Evolutionary conservation across 2,797 vertebrate species (phyloP).

Genomic region (Manis pentadactyla): DNA sequence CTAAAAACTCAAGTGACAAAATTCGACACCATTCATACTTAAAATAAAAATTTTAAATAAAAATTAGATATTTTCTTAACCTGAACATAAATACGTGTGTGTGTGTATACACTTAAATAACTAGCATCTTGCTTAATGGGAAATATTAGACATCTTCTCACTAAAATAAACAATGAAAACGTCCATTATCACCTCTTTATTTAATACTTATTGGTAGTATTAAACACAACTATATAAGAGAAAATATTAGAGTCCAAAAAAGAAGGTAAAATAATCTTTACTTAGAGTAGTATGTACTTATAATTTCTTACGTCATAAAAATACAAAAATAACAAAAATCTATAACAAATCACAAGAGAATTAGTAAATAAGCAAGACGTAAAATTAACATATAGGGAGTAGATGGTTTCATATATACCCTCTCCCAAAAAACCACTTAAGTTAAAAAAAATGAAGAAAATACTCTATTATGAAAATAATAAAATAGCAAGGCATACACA

Average conservation of each 20-base stretch:
- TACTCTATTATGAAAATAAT: not conserved
- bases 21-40: not conserved
- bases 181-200: not conserved
- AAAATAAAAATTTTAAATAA: not conserved
- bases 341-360: not conserved
- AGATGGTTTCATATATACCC: not conserved
- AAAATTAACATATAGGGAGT: not conserved
- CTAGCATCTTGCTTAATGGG: not conserved
- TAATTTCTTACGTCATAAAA: not conserved
- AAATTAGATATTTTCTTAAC: slow-evolving; percentile 1
- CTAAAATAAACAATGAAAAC: not conserved
- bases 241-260: not conserved
- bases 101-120: not conserved
- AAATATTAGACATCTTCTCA: not conserved
- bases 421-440: not conserved
- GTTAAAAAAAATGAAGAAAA: not conserved
- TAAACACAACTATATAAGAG: not conserved
- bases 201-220: not conserved
- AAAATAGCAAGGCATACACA: not conserved
- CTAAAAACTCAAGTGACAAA: slow-evolving; percentile 27
- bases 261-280: not conserved
- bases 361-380: not conserved
- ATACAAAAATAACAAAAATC: not conserved
- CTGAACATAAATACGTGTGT: not conserved
- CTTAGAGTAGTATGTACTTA: not conserved